Evolutionary conservation across 2,888 invertebrate genomes (phyloP).

Genomic region (Polydrusus cervinus): DNA sequence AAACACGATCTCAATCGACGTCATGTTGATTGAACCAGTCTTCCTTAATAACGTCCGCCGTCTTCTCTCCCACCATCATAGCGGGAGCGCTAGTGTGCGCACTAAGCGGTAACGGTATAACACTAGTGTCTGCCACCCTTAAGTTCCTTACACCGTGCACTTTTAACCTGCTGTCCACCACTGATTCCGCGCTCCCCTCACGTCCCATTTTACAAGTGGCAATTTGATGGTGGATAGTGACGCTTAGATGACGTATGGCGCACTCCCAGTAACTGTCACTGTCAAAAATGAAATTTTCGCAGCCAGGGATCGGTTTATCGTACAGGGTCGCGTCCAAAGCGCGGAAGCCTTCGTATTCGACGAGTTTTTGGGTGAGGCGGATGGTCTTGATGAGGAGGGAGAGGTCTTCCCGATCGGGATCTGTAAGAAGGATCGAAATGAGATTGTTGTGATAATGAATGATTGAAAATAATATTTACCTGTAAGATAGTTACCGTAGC

Average conservation of each 20-base stretch:
- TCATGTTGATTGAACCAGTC: constrained; percentile 43
- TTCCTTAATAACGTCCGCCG: constrained; percentile 73
- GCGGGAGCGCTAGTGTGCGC: constrained; percentile 74
- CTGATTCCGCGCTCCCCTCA: constrained; percentile 74
- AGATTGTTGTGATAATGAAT: too few relatives aligned
- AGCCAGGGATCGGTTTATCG: constrained; percentile 62
- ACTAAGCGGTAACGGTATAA: constrained; percentile 73
- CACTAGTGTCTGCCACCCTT: constrained; percentile 75
- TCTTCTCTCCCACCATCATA: constrained; percentile 76
- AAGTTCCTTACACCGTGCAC: constrained; percentile 73
- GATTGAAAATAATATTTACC: too few relatives aligned
- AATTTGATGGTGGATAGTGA: constrained; percentile 73
- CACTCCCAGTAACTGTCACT: constrained; percentile 75
- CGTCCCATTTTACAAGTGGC: constrained; percentile 76
- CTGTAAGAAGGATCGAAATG: constrained; percentile 61
- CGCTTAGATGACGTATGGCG: constrained; percentile 70
- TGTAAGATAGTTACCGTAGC: constrained; percentile 86
- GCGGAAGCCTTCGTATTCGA: constrained; percentile 40
- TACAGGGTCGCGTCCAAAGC: constrained; percentile 43
- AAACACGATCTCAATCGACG: neutral
- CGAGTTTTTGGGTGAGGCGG: constrained; percentile 69
- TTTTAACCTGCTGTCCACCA: constrained; percentile 74
- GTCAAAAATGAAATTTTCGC: constrained; percentile 68
- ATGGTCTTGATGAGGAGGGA: constrained; percentile 70
- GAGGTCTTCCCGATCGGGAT: constrained; percentile 73